Conservation (phyloP, 2,888 invertebrate genomes). For the Didymodactylos carnosus region DNA sequence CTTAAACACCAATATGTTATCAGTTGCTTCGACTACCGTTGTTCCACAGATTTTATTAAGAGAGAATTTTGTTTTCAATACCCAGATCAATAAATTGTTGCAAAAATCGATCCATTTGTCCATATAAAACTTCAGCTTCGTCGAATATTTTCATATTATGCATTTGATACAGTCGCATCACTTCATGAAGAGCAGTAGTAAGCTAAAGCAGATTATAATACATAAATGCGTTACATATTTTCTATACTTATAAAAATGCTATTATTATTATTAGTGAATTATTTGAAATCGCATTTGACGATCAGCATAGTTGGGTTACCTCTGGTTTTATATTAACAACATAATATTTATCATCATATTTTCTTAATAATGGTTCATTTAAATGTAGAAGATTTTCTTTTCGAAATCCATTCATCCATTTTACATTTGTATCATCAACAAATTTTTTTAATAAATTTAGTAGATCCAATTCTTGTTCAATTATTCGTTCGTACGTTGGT, state of each 20-base stretch:
- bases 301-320: slow-evolving; percentile 32
- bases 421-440: slow-evolving; percentile 50
- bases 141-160: slow-evolving; percentile 42
- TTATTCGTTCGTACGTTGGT: slow-evolving; percentile 49
- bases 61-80: slow-evolving; percentile 24
- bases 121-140: slow-evolving; percentile 50
- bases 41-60: too few species aligned
- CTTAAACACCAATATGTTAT: too few species aligned
- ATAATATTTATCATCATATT: slow-evolving; percentile 44
- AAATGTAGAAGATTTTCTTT: slow-evolving; percentile 54
- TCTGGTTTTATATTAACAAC: slow-evolving; percentile 61
- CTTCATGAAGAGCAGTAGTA: slow-evolving; percentile 62
- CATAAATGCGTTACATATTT: too few species aligned
- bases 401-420: slow-evolving; percentile 55
- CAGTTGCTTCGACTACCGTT: too few species aligned
- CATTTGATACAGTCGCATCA: slow-evolving; percentile 54
- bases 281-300: too few species aligned
- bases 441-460: slow-evolving; percentile 49
- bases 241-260: too few species aligned
- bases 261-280: too few species aligned
- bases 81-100: slow-evolving; percentile 59
- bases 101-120: slow-evolving; percentile 53
- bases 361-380: slow-evolving; percentile 48
- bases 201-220: slow-evolving; percentile 38
- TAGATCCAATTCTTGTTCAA: slow-evolving; percentile 51